Evolutionary conservation across 2,113 vertebrate genomes (phyloP).

Genomic region (Centropus unirufus): DNA sequence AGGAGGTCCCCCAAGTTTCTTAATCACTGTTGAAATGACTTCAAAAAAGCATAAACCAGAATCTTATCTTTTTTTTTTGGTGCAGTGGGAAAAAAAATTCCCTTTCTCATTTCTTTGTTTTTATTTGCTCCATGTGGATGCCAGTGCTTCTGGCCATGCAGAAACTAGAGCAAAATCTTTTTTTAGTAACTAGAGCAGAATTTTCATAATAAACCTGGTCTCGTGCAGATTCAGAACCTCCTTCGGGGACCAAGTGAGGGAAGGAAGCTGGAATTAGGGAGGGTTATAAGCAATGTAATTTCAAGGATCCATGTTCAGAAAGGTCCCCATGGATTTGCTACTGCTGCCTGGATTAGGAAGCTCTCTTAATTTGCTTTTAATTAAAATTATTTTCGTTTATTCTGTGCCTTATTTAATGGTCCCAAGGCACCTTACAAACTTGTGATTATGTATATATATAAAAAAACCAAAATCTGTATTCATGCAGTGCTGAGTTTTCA

Average conservation of each 20-base stretch:
- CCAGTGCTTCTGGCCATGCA: not conserved
- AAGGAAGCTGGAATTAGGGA: not conserved
- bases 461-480: slow-evolving; percentile 2
- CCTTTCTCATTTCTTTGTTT: not conserved
- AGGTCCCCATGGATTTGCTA: not conserved
- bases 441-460: not conserved
- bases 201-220: slow-evolving; percentile 48
- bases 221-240: not conserved
- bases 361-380: slow-evolving; percentile 63
- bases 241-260: not conserved
- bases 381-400: slow-evolving; percentile 62
- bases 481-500: not conserved
- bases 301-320: slow-evolving; percentile 20
- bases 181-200: slow-evolving; percentile 59
- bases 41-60: not conserved
- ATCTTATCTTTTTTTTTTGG: not conserved
- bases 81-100: not conserved
- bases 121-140: not conserved
- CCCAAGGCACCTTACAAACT: not conserved
- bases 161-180: slow-evolving; percentile 35
- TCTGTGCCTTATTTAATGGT: not conserved
- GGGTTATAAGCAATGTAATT: not conserved
- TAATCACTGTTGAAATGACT: not conserved
- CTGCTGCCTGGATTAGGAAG: slow-evolving; percentile 43
- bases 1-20: not conserved